Base-by-base conservation (phyloP, 2,113 vertebrate species). In the Ochotona curzoniae region DNA sequence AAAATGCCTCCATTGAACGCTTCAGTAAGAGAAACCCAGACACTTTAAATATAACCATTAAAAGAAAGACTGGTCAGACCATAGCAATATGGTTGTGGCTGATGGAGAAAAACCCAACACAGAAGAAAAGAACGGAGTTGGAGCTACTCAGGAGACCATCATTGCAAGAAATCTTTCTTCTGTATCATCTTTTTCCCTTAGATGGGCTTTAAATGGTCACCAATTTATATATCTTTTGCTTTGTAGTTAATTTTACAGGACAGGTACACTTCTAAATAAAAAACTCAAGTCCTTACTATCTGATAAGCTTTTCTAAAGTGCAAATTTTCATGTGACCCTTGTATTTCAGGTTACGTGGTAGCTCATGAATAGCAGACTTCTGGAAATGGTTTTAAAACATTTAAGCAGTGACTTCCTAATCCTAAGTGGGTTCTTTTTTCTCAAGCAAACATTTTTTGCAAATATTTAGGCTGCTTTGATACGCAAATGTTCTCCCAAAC, bases 381-480 rank as follows among this genome's bases (percentile, higher is more conserved):
- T 49, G 71, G 88, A 93, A 96, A 94, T 85, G 83, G 66, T 94
- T 96, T 93, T 44, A 80, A 94, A 95, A 92, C 73, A 61, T 90
- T 95, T 93, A 94, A 95, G 95, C 85, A 95, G 74, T 94, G 61
- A 75, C 83, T 95, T 93, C 87, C 84, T 95, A 93, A 94, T 93
- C 78, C 91, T 94, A 88, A 95, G 2, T 93, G 89, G 81, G 71
- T 93, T 94, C 90, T 78, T 91, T 84, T 93, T 84, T 47, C 85
- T 87, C 86, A 93, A 95, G 90, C 94, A 97, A 96, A 97, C 93
- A 93, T 96, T 96, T 57, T 95, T 96, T 94, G 89, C 94, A 97
- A 96, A 97, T 96, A 95, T 97, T 95, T 96, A 96, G 94, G 95
- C 94, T 97, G 93, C 95, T 97, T 95, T 95, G 95, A 96, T 94